phyloP scores from a whole-genome alignment of 2,797 vertebrate genomes.

The Gymnoscopelus microlampas region DNA sequence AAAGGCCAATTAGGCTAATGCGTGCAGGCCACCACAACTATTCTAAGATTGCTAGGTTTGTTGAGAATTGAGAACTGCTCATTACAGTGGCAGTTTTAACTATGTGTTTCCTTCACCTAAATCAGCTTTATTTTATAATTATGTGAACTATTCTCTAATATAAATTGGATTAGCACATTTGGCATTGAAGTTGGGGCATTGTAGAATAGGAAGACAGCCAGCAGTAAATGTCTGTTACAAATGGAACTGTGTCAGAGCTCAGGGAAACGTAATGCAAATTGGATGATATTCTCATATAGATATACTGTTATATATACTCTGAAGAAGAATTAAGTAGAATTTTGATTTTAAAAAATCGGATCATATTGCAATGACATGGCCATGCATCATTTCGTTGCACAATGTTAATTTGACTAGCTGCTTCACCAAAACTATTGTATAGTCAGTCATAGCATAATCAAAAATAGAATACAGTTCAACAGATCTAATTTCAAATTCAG shows the following conservation, averaged over 20 bases:
- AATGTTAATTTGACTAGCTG: neutral
- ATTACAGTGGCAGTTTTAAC: no score
- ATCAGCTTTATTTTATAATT: no score
- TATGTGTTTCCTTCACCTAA: no score
- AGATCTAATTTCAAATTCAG: constrained; percentile 15
- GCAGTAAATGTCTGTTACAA: neutral
- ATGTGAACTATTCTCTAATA: no score
- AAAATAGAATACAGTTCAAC: neutral
- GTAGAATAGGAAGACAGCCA: neutral
- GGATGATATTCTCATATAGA: neutral
- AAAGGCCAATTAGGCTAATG: neutral
- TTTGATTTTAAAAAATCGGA: no score
- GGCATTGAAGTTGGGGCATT: neutral
- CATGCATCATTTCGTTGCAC: no score
- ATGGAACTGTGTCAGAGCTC: neutral
- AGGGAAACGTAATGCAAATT: neutral
- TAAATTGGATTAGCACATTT: no score
- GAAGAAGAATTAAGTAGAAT: no score
- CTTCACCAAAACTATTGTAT: neutral
- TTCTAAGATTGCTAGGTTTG: no score
- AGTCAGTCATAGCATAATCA: neutral
- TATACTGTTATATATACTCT: neutral
- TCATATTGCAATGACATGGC: no score
- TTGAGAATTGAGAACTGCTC: no score
- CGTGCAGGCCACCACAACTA: no score